A percentile compares a stretch with the other conserved stretches of the same genome.
Evolutionary conservation across 2,888 invertebrate genomes (phyloP).

Genomic region (Sabatieria punctata): DNA sequence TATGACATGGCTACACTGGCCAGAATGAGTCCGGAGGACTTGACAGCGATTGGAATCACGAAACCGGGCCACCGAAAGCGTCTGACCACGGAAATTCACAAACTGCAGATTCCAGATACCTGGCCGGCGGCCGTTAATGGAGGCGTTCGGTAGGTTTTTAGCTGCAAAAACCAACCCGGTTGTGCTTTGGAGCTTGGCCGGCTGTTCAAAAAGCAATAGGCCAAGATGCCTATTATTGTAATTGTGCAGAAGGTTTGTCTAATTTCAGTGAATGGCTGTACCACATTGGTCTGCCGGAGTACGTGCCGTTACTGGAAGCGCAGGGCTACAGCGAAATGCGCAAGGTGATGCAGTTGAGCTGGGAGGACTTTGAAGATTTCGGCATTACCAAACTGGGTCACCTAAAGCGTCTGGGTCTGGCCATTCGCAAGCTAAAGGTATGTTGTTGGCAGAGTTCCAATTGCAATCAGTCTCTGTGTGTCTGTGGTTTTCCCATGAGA

Average conservation of each 20-base stretch:
- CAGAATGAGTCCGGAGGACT: constrained; percentile 89
- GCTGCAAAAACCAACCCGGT: no score
- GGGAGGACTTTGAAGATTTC: constrained; percentile 98
- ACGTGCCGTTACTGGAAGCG: constrained; percentile 66
- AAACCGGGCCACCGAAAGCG: constrained; percentile 91
- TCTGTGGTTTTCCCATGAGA: no score
- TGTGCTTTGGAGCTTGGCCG: no score
- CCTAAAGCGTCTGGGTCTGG: constrained; percentile 91
- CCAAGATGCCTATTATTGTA: no score
- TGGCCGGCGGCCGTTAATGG: no score
- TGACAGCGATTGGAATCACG: constrained; percentile 59
- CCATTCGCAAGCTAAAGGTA: constrained; percentile 90
- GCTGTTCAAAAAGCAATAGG: no score
- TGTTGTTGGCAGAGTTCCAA: no score
- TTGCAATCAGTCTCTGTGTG: no score
- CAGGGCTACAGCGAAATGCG: constrained; percentile 87
- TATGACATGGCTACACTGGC: constrained; percentile 95
- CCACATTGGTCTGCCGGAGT: constrained; percentile 73
- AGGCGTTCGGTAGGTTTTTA: no score
- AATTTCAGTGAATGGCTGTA: constrained; percentile 73
- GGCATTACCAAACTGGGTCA: constrained; percentile 54
- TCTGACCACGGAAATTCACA: constrained; percentile 81
- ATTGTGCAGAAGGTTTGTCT: no score
- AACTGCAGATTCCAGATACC: no score
- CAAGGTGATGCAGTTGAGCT: constrained; percentile 69